A percentile compares a stretch with the other conserved stretches of the same genome.
Evolutionary conservation across 2,888 invertebrate genomes (phyloP).

Genomic region (Ischnura elegans): DNA sequence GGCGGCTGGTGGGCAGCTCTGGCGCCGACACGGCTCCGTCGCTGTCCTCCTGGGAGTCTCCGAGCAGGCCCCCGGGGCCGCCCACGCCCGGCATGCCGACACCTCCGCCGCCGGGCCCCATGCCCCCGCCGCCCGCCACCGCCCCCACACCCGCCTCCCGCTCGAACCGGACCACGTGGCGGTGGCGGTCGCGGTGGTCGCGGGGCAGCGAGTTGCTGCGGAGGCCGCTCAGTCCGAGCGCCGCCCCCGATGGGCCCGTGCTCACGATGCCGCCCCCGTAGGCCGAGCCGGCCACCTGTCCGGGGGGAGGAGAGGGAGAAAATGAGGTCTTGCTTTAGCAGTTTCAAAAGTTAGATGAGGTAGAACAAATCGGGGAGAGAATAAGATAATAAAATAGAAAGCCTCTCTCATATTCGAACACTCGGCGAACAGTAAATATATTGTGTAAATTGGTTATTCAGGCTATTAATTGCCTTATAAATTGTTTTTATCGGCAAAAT

Average conservation of each 20-base stretch:
- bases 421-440: too few species aligned
- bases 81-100: slow-evolving; percentile 72
- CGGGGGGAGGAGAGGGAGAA: neutral
- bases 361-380: too few species aligned
- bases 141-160: slow-evolving; percentile 74
- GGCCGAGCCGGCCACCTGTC: slow-evolving; percentile 44
- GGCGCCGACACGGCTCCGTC: slow-evolving; percentile 91
- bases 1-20: slow-evolving; percentile 84
- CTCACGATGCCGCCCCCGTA: slow-evolving; percentile 60
- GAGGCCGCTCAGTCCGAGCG: slow-evolving; percentile 73
- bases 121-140: slow-evolving; percentile 71
- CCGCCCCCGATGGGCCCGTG: slow-evolving; percentile 80
- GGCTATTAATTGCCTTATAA: too few species aligned
- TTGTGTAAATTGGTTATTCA: too few species aligned
- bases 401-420: too few species aligned
- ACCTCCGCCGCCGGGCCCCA: slow-evolving; percentile 69
- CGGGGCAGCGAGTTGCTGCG: slow-evolving; percentile 77
- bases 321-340: neutral
- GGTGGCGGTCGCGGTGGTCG: slow-evolving; percentile 71
- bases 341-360: neutral
- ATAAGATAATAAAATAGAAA: too few species aligned
- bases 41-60: slow-evolving; percentile 86
- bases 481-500: too few species aligned
- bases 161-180: slow-evolving; percentile 75
- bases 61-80: slow-evolving; percentile 80